A percentile compares a stretch with the other conserved stretches of the same genome.
Conservation (phyloP, 2,113 vertebrate species). For the Nematolebias whitei region DNA sequence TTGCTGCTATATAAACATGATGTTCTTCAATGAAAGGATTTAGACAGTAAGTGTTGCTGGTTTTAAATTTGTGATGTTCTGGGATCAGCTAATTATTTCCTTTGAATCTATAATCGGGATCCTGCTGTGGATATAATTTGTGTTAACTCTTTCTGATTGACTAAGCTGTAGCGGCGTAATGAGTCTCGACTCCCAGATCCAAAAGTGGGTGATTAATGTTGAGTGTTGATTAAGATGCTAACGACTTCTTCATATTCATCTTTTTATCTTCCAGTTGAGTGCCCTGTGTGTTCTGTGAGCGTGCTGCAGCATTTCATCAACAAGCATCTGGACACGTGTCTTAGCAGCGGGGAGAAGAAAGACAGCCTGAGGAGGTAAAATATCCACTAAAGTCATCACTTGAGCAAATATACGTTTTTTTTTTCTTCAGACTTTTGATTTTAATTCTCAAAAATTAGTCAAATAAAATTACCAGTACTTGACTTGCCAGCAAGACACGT, state of each 20-base stretch:
- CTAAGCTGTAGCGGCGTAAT: background rate
- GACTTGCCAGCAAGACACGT: too few relatives aligned
- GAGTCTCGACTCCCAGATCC: background rate
- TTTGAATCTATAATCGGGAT: background rate
- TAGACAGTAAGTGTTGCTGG: background rate
- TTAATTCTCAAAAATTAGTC: too few relatives aligned
- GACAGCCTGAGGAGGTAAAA: constrained; percentile 90
- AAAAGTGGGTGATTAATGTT: constrained; percentile 2
- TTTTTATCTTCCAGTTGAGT: constrained; percentile 84
- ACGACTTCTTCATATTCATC: background rate
- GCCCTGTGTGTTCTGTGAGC: constrained; percentile 88
- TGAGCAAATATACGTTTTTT: background rate
- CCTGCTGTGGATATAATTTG: background rate
- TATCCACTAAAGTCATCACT: background rate
- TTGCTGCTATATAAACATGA: background rate
- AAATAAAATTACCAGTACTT: too few relatives aligned
- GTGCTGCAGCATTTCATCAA: constrained; percentile 87
- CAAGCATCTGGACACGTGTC: constrained; percentile 89
- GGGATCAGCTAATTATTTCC: background rate
- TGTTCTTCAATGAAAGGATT: background rate
- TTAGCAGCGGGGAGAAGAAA: constrained; percentile 88
- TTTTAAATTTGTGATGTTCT: background rate
- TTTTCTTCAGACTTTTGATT: too few relatives aligned
- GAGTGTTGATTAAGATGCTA: constrained; percentile 3
- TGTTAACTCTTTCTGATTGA: constrained; percentile 1